These are phyloP conservation scores for Drosophila meridiana DNA, from an alignment of 2,888 invertebrate species.

Conservation along the genomic window DNA sequence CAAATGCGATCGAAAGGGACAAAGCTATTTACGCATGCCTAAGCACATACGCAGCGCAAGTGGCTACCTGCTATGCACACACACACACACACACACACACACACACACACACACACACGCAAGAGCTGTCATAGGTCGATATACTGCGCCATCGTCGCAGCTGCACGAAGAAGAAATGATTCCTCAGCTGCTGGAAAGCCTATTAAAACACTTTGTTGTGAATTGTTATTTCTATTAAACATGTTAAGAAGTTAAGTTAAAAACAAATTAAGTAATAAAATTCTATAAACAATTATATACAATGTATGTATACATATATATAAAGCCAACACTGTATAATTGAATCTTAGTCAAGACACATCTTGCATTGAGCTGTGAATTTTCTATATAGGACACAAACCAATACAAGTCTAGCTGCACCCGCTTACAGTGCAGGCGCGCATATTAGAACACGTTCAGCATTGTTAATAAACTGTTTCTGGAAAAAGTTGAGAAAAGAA, in stretches of 20 bases:
- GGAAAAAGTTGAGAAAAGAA: too few relatives aligned
- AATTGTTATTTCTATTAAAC: neutral
- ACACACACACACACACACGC: too few relatives aligned
- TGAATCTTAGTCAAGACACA: neutral
- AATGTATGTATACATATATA: neutral
- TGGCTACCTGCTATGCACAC: too few relatives aligned
- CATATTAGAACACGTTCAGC: neutral
- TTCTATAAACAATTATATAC: neutral
- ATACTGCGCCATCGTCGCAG: constrained; percentile 93
- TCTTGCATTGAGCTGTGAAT: neutral
- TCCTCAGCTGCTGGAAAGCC: neutral
- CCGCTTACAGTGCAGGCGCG: neutral
- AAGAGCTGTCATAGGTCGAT: constrained; percentile 91
- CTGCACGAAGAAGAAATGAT: constrained; percentile 82
- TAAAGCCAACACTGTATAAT: too few relatives aligned
- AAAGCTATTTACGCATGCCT: too few relatives aligned
- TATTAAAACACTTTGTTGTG: neutral
- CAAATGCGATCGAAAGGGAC: too few relatives aligned
- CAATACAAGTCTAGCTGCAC: neutral
- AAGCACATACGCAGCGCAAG: too few relatives aligned
- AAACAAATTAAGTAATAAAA: neutral
- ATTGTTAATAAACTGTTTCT: neutral
- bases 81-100: too few relatives aligned
- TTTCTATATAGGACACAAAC: neutral
- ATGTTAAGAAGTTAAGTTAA: neutral